Evolutionary conservation across 2,797 vertebrate genomes (phyloP), one percentile per base, ranked within the genome.

Genomic region (Setipinna tenuifilis): DNA sequence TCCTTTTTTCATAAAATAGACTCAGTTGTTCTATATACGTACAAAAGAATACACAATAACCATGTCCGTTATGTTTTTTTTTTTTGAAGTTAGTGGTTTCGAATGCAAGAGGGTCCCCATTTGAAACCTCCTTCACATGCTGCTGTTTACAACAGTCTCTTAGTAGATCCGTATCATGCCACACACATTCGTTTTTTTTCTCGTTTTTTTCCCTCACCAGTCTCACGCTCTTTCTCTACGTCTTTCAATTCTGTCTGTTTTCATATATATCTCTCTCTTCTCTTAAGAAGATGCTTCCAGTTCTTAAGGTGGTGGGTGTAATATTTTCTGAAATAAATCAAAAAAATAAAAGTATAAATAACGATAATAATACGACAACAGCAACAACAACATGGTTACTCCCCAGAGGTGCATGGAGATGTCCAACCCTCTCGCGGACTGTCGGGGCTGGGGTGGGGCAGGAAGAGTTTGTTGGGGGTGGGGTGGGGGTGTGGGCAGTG

Each of bases 281-380:
- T 90, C 93, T 90, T 93, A 93, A 92, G 94, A 94, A 93, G 91
- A 93, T 93, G 96, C 94, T 94, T 95, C 94, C 95, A 95, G 96
- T 96, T 95, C 93, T 96, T 95, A 96, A 97, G 95, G 96, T 96
- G 96, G 97, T 94, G 92, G 95, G 96, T 96, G 97, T 95, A 95
- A 92, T 94, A 95, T 93, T 91, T 92, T 93, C 91, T 95, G 97
- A 96, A 98, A 99, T 98, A 99, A 99, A 96, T 99, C 98, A 98
- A 97, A 97, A 95, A 94, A 95, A 97, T 95, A 94, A 95, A 92
- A 90, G 94, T 93, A 96, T 96, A 96, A 98, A 97, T 96, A 78
- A 78, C 21, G 19, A 78, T 96, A 96, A 96, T 93, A 86, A 89
- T 83, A 86, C 19, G 31, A 75, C 25, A 35, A 78, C 71, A 9